These are phyloP conservation scores for Caenorhabditis afra DNA, from an alignment of 2,888 invertebrate species.

Conservation along the genomic window DNA sequence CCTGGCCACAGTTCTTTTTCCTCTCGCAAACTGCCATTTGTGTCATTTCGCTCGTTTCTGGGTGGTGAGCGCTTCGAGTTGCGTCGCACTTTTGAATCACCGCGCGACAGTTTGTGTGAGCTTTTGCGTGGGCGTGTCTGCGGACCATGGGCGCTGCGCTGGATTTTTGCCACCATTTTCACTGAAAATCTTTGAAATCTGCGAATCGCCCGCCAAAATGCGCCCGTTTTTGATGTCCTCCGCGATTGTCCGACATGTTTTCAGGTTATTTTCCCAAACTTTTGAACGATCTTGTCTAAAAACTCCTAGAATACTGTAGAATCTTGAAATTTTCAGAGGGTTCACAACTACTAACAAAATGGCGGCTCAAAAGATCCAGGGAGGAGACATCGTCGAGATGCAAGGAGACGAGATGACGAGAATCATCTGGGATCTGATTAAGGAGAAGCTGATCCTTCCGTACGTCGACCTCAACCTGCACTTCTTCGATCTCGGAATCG, in stretches of 20 bases:
- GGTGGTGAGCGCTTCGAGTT: constrained; percentile 9
- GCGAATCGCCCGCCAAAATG: constrained; percentile 21
- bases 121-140: constrained; percentile 29
- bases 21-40: constrained; percentile 29
- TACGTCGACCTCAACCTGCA: constrained; percentile 95
- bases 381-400: constrained; percentile 82
- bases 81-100: constrained; percentile 1
- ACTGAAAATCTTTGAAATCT: neutral
- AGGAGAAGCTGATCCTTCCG: constrained; percentile 95
- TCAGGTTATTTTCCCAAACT: constrained; percentile 29
- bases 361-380: constrained; percentile 73
- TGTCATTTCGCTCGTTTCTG: constrained; percentile 14
- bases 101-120: constrained; percentile 11
- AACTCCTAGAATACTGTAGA: neutral
- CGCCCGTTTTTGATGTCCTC: constrained; percentile 49
- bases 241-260: constrained; percentile 25
- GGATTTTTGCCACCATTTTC: neutral
- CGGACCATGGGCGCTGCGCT: neutral
- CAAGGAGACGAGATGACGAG: constrained; percentile 84
- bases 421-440: constrained; percentile 98
- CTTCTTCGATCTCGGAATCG: constrained; percentile 94
- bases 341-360: constrained; percentile 49
- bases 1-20: constrained; percentile 41
- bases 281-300: neutral
- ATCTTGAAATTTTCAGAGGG: constrained; percentile 44